Conservation (phyloP, 2,888 invertebrate genomes). For the Tenodera sinensis region DNA sequence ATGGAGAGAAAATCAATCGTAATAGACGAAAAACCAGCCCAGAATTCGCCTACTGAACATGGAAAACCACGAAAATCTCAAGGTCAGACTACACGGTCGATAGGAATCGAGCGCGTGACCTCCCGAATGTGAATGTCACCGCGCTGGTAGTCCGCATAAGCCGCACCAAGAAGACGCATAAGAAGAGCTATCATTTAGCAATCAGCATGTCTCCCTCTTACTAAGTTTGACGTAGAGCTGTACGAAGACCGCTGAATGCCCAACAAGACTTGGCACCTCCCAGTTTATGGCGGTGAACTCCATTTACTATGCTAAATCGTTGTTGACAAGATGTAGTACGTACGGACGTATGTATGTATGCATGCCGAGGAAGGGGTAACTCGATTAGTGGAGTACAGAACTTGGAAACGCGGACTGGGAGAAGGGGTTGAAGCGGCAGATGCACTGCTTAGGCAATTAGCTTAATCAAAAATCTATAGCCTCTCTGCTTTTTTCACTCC, state of each 20-base stretch:
- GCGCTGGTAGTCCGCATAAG: too few species aligned
- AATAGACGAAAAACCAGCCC: too few species aligned
- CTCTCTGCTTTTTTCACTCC: background rate
- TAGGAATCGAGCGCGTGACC: too few species aligned
- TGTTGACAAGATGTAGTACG: constrained; percentile 27
- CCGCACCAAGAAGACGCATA: too few species aligned
- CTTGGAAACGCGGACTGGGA: constrained; percentile 10
- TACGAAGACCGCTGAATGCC: background rate
- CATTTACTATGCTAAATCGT: constrained; percentile 27
- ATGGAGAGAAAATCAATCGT: too few species aligned
- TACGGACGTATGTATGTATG: background rate
- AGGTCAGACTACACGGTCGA: too few species aligned
- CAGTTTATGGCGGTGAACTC: constrained; percentile 10
- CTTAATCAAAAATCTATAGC: constrained; percentile 25
- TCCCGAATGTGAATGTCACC: too few species aligned
- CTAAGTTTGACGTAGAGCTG: background rate
- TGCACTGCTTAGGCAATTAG: constrained; percentile 23
- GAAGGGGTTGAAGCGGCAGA: background rate
- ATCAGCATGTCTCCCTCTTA: too few species aligned
- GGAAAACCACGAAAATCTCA: too few species aligned
- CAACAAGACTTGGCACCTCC: background rate
- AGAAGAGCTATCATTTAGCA: too few species aligned
- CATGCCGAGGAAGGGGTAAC: background rate
- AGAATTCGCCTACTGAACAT: too few species aligned
- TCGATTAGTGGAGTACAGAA: constrained; percentile 15